These are phyloP conservation scores for Leptopilina clavipes DNA, from an alignment of 1,140 invertebrate species.

Conservation along the genomic window DNA sequence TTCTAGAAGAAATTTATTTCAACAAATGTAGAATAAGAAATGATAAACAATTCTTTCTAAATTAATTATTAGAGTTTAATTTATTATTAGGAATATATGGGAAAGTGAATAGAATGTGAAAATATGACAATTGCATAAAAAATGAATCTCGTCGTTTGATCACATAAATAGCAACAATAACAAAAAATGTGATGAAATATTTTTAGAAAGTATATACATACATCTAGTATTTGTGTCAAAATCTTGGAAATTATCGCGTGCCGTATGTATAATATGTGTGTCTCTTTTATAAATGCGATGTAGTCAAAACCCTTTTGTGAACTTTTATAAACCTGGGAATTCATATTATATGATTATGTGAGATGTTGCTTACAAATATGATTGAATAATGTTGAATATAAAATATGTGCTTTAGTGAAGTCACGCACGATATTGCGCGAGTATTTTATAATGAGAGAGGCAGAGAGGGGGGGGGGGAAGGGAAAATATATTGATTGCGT, in stretches of 20 bases:
- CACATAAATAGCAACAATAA: neutral
- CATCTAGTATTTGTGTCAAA: neutral
- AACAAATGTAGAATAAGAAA: too few relatives aligned
- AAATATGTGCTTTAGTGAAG: slow-evolving; percentile 47
- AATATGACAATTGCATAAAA: neutral
- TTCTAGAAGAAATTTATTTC: too few relatives aligned
- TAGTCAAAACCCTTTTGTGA: neutral
- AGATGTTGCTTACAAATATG: slow-evolving; percentile 20
- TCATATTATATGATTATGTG: neutral
- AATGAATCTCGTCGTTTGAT: neutral
- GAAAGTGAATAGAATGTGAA: neutral
- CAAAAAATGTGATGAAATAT: neutral
- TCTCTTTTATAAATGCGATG: neutral
- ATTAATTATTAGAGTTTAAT: too few relatives aligned
- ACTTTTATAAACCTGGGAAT: neutral
- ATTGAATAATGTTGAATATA: slow-evolving; percentile 39
- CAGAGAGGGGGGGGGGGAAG: slow-evolving; percentile 19
- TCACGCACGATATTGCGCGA: slow-evolving; percentile 49
- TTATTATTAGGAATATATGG: too few relatives aligned
- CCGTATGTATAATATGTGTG: neutral
- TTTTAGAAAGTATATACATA: slow-evolving; percentile 14
- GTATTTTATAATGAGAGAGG: neutral
- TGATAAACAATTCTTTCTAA: too few relatives aligned
- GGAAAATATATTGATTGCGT: slow-evolving; percentile 1
- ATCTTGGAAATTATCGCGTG: neutral